Evolutionary conservation across 2,888 invertebrate species (phyloP).

Genomic region (Dicranocentrus wangi): DNA sequence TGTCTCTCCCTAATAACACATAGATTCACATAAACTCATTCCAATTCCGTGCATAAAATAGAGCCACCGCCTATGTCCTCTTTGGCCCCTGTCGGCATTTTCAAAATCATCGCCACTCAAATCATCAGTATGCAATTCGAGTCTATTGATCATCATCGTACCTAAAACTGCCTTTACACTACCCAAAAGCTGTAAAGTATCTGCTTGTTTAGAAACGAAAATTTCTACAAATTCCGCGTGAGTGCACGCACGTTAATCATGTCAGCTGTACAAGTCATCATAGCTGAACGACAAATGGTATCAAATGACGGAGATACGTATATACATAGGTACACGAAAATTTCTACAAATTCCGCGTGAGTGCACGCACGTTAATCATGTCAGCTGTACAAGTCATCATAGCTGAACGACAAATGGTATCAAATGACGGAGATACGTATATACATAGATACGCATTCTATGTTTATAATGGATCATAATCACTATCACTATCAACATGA

Average conservation of each 20-base stretch:
- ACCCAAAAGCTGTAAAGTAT: neutral
- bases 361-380: constrained; percentile 41
- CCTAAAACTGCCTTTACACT: neutral
- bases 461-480: too few relatives aligned
- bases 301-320: too few relatives aligned
- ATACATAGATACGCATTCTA: too few relatives aligned
- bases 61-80: constrained; percentile 53
- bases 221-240: constrained; percentile 18
- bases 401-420: constrained; percentile 47
- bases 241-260: constrained; percentile 43
- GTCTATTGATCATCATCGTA: constrained; percentile 28
- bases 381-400: constrained; percentile 42
- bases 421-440: neutral
- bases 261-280: constrained; percentile 40
- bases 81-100: constrained; percentile 48
- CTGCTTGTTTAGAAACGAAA: constrained; percentile 15
- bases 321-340: too few relatives aligned
- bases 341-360: neutral
- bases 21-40: constrained; percentile 51
- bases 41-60: constrained; percentile 56
- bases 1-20: neutral
- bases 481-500: too few relatives aligned
- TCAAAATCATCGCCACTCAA: constrained; percentile 20
- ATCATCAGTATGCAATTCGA: constrained; percentile 49
- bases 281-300: constrained; percentile 47